phyloP scores from a whole-genome alignment of 2,797 vertebrate species.

The Urosaurus nigricauda region DNA sequence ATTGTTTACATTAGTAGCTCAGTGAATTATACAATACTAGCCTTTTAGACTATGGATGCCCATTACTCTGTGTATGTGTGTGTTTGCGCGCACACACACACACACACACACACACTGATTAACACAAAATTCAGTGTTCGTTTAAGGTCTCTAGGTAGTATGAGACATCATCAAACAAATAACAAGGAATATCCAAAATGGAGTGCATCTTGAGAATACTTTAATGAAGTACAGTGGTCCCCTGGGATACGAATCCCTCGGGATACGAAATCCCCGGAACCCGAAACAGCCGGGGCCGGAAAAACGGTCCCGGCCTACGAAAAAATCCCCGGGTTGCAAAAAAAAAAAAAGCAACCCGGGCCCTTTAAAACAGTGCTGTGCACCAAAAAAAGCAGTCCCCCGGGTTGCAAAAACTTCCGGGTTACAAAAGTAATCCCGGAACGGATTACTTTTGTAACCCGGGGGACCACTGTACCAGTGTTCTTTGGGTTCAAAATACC shows the following conservation, averaged over 20 bases:
- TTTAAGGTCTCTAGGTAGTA: not conserved
- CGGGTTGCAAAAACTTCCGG: no score
- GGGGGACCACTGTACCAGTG: no score
- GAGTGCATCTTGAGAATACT: rapidly evolving
- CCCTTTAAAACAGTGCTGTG: no score
- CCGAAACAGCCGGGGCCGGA: no score
- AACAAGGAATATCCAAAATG: conserved; percentile 31
- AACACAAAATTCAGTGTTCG: not conserved
- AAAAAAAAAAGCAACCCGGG: no score
- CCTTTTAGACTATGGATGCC: rapidly evolving
- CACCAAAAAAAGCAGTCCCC: no score
- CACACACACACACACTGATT: not conserved
- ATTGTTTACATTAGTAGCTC: not conserved
- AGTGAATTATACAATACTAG: not conserved
- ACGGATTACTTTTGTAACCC: no score
- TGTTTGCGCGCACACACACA: not conserved
- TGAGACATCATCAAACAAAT: not conserved
- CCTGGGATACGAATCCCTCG: no score
- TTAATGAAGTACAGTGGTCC: conserved; percentile 41
- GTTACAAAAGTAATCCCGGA: no score
- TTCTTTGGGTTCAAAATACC: conserved; percentile 43
- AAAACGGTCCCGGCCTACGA: no score
- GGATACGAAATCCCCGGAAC: no score
- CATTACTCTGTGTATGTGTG: not conserved
- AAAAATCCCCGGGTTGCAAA: no score